Evolutionary conservation across 2,797 vertebrate genomes (phyloP), one percentile per base, ranked within the genome.

Genomic region (Muscicapa comitata): DNA sequence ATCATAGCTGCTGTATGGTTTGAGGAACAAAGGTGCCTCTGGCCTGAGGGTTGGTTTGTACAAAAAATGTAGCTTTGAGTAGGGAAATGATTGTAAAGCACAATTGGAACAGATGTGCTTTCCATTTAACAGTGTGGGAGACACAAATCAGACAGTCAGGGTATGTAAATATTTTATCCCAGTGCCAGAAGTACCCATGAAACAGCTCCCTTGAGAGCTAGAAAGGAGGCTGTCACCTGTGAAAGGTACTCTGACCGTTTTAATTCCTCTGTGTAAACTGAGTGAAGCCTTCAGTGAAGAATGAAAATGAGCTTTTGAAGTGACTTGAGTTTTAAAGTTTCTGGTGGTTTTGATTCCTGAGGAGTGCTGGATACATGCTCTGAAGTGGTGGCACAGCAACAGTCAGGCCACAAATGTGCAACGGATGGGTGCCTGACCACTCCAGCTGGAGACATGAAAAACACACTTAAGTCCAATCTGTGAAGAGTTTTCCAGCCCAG

Each of bases 291-390:
- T 75, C 42, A 29, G 21, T 15, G 28, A 26, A 35, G 65, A 66
- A 38, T 43, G 33, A 38, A 73, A 73, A 58, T 4, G 25, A 66
- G 29, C 10, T 70, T 66, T 33, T 48, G 26, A n/a, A 78, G 20
- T 54, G 35, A 48, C 25, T 38, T 48, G 13, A 13, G 16, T n/a
- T 47, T 73, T 20, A 51, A 53, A 51, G 26, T 11, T 54, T 25
- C 9, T 33, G 23, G 28, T 72, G 42, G 28, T 28, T 63, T 26
- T 12, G 51, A 14, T 21, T 38, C 37, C 17, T 18, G 57, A 57
- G 66, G 25, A 17, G 18, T 2, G 7, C 23, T 31, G 24, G 18
- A 10, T 19, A 4, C 4, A 1, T 11, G 0, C 61, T 31, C 10
- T 15, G 8, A 8, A 47, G 40, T 6, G 12, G 9, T 28, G 38